phyloP scores from a whole-genome alignment of 2,888 invertebrate species.

The Melinopterus prodromus region DNA sequence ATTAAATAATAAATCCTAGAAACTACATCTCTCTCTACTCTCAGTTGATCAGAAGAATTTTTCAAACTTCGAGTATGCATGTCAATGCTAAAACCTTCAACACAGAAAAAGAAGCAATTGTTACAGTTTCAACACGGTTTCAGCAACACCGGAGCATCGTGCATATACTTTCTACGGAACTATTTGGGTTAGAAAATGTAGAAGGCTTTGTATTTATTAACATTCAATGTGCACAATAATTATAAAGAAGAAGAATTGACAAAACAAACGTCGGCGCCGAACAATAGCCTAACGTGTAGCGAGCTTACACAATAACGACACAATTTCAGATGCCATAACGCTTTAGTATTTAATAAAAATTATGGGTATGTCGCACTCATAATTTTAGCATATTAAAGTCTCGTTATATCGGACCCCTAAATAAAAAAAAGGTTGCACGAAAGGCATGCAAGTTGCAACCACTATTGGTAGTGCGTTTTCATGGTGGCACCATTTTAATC shows the following conservation, averaged over 20 bases:
- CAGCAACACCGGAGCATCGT: background rate
- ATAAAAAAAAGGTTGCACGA: background rate
- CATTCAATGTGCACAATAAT: slow-evolving; percentile 4
- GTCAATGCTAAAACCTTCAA: background rate
- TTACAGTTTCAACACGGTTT: slow-evolving; percentile 4
- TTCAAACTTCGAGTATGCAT: background rate
- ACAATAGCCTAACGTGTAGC: background rate
- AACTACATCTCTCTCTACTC: too few relatives aligned
- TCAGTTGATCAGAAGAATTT: too few relatives aligned
- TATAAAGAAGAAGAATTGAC: background rate
- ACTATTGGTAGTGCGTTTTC: background rate
- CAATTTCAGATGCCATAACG: background rate
- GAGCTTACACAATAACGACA: background rate
- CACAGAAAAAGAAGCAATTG: background rate
- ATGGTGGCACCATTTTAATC: background rate
- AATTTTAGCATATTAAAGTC: background rate
- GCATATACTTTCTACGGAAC: slow-evolving; percentile 53
- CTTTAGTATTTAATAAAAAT: background rate
- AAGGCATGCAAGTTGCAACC: background rate
- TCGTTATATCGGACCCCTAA: background rate
- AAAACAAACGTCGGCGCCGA: background rate
- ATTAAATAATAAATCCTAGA: too few relatives aligned
- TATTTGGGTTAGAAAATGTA: slow-evolving; percentile 55
- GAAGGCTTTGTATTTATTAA: slow-evolving; percentile 4
- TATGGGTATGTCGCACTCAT: background rate